These are phyloP conservation scores for Cepaea nemoralis DNA, from an alignment of 1,140 invertebrate genomes.

Conservation along the genomic window DNA sequence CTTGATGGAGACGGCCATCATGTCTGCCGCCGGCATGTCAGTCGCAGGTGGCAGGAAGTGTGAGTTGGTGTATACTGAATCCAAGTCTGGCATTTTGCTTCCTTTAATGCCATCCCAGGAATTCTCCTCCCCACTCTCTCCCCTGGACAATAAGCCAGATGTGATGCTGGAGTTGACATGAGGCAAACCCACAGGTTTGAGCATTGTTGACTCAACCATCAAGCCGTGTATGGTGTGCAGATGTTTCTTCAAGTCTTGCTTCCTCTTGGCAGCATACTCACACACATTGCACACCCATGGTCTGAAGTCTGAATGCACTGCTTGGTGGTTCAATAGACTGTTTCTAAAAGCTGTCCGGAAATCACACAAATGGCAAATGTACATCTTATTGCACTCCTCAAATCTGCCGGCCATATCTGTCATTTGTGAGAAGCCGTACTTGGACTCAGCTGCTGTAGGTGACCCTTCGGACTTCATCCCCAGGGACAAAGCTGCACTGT, in stretches of 20 bases:
- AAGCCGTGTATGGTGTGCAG: slow-evolving; percentile 48
- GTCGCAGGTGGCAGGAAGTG: background rate
- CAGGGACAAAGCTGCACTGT: background rate
- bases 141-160: background rate
- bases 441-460: background rate
- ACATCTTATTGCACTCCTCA: slow-evolving; percentile 41
- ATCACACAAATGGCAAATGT: slow-evolving; percentile 48
- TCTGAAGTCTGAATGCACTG: slow-evolving; percentile 52
- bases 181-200: slow-evolving; percentile 25
- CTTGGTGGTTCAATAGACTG: slow-evolving; percentile 51
- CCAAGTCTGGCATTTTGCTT: background rate
- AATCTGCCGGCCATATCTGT: background rate
- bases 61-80: background rate
- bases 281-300: slow-evolving; percentile 52
- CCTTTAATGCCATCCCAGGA: slow-evolving; percentile 14
- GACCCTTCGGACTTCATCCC: background rate
- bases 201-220: slow-evolving; percentile 43
- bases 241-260: slow-evolving; percentile 55
- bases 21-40: background rate
- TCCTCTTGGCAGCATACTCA: slow-evolving; percentile 54
- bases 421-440: background rate
- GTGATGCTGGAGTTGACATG: background rate
- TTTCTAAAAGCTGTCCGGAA: slow-evolving; percentile 50
- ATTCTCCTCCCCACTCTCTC: slow-evolving; percentile 17
- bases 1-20: background rate